Percentiles rank a stretch among this genome's conserved stretches.
phyloP scores from a whole-genome alignment of 2,888 invertebrate species.

The Quadriops clusia region DNA sequence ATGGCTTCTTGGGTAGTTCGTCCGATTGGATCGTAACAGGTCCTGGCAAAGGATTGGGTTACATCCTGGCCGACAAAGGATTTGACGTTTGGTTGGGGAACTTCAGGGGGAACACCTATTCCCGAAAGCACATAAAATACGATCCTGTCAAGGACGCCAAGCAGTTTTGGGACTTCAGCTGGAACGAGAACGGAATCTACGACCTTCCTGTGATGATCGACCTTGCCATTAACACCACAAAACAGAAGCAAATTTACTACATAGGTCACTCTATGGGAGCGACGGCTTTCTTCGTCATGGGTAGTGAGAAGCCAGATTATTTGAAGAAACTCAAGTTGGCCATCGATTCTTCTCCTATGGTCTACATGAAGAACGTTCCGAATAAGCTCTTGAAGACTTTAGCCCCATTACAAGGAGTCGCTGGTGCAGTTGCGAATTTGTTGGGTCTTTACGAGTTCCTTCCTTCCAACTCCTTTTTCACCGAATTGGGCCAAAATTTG shows the following conservation, averaged over 20 bases:
- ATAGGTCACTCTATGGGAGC: constrained; percentile 72
- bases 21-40: constrained; percentile 43
- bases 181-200: constrained; percentile 66
- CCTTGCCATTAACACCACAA: constrained; percentile 46
- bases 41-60: constrained; percentile 37
- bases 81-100: constrained; percentile 6
- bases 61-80: constrained; percentile 1
- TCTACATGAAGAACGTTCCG: no score
- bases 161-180: constrained; percentile 27
- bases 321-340: no score
- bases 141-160: constrained; percentile 3
- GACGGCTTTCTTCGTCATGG: constrained; percentile 53
- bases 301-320: constrained; percentile 44
- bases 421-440: no score
- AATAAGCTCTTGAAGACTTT: no score
- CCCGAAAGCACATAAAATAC: constrained; percentile 1
- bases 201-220: constrained; percentile 76
- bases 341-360: no score
- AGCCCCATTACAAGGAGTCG: no score
- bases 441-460: constrained; percentile 51
- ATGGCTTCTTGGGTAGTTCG: constrained; percentile 42
- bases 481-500: constrained; percentile 39
- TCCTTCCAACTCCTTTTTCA: constrained; percentile 42
- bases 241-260: constrained; percentile 51
- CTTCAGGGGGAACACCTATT: constrained; percentile 3